Evolutionary conservation across 2,113 vertebrate genomes (phyloP), one percentile per base, ranked within the genome.

Genomic region (Bos javanicus): DNA sequence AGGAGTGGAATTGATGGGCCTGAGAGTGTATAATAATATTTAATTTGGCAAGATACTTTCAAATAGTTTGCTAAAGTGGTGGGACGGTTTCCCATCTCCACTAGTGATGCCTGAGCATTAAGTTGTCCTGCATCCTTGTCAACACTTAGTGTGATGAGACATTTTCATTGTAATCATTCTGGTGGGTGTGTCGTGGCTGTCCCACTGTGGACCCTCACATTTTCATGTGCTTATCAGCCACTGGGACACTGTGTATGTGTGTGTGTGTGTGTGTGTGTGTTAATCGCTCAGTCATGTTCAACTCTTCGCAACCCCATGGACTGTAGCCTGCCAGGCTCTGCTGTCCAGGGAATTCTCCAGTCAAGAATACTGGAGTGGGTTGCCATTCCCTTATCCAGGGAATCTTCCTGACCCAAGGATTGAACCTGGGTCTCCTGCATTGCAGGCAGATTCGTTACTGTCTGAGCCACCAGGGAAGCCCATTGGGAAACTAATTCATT

Each of bases 21-120:
- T 52, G 16, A 50, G 19, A 14, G 39, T 30, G 4, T 33, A 6
- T 1, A 19, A 21, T 60, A 21, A 21, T 82, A 33, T 83, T 80
- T 91, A 62, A 62, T 91, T 93, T 81, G 94, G 81, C 25, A 6
- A 50, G 90, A 64, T 78, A 2, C 16, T 87, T 52, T 60, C 39
- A 80, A 36, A 46, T 87, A 52, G 2, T 81, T 82, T 80, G 94
- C 57, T 17, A 25, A 94, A 59, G 62, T 6, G 26, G 19, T 23
- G n/a, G 16, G 9, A 28, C 9, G 25, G 28, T 19, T 43, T 88
- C 30, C 3, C 19, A 56, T 62, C 56, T 11, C 74, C 74, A 5
- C 33, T 11, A 30, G 59, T 0, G 21, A 17, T 3, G 28, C 9
- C 1, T 4, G 19, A 43, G 17, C 62, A 2, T 54, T 15, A 62